phyloP scores from a whole-genome alignment of 1,140 invertebrate species.

The Musca vetustissima region DNA sequence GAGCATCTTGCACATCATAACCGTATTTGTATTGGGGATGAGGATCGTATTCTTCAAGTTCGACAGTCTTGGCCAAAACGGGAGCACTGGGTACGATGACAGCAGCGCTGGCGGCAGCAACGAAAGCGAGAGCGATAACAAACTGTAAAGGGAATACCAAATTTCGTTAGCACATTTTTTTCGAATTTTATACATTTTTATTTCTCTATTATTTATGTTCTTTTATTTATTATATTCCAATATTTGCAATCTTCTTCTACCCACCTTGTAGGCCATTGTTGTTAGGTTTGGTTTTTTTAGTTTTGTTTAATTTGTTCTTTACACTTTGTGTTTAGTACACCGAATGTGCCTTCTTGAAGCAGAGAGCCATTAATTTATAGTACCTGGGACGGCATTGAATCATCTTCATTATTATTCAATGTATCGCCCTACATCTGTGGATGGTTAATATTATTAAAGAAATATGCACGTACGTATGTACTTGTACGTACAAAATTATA shows the following conservation, averaged over 20 bases:
- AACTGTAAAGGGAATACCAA: constrained; percentile 21
- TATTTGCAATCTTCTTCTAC: background rate
- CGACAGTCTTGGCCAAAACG: constrained; percentile 27
- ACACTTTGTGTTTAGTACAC: constrained; percentile 17
- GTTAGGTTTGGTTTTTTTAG: constrained; percentile 16
- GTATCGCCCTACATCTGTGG: background rate
- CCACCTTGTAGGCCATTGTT: constrained; percentile 31
- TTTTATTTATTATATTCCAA: background rate
- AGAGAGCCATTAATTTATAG: constrained; percentile 24
- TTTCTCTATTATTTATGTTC: background rate
- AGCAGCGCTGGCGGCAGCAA: constrained; percentile 26
- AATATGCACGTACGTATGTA: background rate
- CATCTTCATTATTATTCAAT: constrained; percentile 28
- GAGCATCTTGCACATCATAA: constrained; percentile 62
- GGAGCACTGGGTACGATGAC: constrained; percentile 34
- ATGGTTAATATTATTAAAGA: too few relatives aligned
- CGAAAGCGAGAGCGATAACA: constrained; percentile 25
- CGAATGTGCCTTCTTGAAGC: constrained; percentile 22
- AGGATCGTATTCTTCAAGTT: constrained; percentile 30
- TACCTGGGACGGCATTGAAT: constrained; percentile 25
- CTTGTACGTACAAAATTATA: background rate
- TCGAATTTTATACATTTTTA: constrained; percentile 31
- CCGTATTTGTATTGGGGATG: constrained; percentile 61
- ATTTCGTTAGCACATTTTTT: constrained; percentile 30
- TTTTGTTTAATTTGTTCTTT: constrained; percentile 23